phyloP scores from a whole-genome alignment of 2,797 vertebrate species.

The Macroramphosus scolopax region DNA sequence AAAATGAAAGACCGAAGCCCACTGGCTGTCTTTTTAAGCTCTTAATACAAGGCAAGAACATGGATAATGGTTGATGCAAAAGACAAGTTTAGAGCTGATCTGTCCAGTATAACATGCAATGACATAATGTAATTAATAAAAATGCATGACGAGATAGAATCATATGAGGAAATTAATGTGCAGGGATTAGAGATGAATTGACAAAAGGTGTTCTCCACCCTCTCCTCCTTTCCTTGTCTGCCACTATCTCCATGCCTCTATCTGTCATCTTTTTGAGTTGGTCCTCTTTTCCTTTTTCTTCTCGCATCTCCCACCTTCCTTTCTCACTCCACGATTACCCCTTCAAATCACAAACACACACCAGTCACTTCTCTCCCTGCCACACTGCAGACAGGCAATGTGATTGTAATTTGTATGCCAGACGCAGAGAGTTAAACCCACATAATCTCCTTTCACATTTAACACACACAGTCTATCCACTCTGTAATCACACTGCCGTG shows the following conservation, averaged over 20 bases:
- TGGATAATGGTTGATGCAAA: slow-evolving; percentile 27
- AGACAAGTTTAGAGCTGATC: slow-evolving; percentile 18
- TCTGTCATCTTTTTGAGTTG: slow-evolving; percentile 17
- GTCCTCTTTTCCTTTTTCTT: slow-evolving; percentile 16
- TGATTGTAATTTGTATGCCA: slow-evolving; percentile 86
- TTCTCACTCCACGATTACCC: slow-evolving; percentile 66
- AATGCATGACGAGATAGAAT: slow-evolving; percentile 35
- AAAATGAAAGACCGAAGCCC: slow-evolving; percentile 26
- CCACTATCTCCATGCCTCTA: slow-evolving; percentile 9
- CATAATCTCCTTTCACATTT: slow-evolving; percentile 92
- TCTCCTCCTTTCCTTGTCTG: slow-evolving; percentile 24
- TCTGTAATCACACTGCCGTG: slow-evolving; percentile 80
- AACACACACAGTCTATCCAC: slow-evolving; percentile 82
- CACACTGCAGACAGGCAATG: slow-evolving; percentile 64
- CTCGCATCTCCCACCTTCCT: slow-evolving; percentile 15
- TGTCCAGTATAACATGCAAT: slow-evolving; percentile 22
- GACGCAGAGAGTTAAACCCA: slow-evolving; percentile 87
- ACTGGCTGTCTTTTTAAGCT: slow-evolving; percentile 16
- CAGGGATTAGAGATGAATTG: slow-evolving; percentile 74
- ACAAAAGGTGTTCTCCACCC: slow-evolving; percentile 23
- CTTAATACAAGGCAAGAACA: slow-evolving; percentile 11
- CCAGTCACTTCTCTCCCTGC: slow-evolving; percentile 19
- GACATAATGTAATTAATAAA: slow-evolving; percentile 32
- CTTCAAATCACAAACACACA: slow-evolving; percentile 5
- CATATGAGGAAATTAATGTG: slow-evolving; percentile 46